Base-by-base conservation (phyloP, 2,797 vertebrate genomes). In the Cyprinodon diabolis region DNA sequence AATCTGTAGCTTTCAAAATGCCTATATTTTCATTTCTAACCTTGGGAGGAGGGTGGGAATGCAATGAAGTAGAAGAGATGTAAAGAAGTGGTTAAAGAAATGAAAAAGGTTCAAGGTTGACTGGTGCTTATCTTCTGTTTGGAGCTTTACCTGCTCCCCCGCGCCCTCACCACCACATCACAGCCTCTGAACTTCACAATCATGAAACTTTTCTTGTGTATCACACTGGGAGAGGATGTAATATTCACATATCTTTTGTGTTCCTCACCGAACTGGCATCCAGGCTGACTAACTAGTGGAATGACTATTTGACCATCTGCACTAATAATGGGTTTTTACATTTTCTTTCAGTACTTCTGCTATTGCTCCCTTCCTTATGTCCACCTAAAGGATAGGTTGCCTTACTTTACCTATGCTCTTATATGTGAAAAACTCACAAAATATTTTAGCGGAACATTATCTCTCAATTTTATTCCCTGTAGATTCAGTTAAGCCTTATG, bases 1-100 rank as follows among this genome's bases (percentile, higher is more conserved):
- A 92, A 95, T 94, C 91, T 92, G 84, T 72, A 79, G 86, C 89
- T 91, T 94, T 93, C 93, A 89, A 93, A 91, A 90, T 75, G 71
- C 76, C 84, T 87, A 80, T 90, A 91, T 91, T 90, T 90, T 75
- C 82, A 77, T 79, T 85, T 77, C 71, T 80, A 72, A 52, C 82
- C 48, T 73, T 71, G 78, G 90, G 77, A 86, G 80, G 87, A 78
- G 78, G 89, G 67, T 74, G 84, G 83, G 79, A 91, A 91, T 82
- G 82, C 83, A 86, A 76, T 79, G 83, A 87, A 83, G 88, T 81
- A 84, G 86, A 83, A 85, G 84, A 77, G 75, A 83, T 68, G 60
- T 86, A 84, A 88, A 87, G 77, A 82, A 80, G 60, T 71, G 69
- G 71, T 66, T 69, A 56, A 83, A 74, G 35, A 55, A 65, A 37